Evolutionary conservation across 2,797 vertebrate species (phyloP).

Genomic region (Girardinus metallicus): DNA sequence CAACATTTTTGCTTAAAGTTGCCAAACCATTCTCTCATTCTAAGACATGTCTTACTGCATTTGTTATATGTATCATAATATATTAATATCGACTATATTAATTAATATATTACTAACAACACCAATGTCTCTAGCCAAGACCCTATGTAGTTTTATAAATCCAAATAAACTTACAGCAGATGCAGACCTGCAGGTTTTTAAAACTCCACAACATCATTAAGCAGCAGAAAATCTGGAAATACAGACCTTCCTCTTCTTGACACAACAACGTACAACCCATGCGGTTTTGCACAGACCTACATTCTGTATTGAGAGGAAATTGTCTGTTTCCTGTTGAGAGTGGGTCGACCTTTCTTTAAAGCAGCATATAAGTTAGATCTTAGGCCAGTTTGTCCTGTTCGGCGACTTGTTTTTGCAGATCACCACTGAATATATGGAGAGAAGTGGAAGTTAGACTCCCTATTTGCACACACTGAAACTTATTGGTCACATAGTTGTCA

Average conservation of each 20-base stretch:
- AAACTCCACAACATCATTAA: conserved; percentile 9
- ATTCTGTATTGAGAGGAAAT: not conserved
- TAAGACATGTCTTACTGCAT: not conserved
- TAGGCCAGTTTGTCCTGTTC: not conserved
- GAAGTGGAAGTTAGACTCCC: no score
- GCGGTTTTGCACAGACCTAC: not conserved
- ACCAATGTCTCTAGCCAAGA: not conserved
- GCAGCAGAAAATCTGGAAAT: not conserved
- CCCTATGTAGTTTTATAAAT: not conserved
- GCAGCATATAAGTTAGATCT: not conserved
- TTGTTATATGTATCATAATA: not conserved
- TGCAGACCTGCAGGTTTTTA: not conserved
- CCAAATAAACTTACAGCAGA: conserved; percentile 48
- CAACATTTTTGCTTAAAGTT: not conserved
- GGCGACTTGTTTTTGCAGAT: no score
- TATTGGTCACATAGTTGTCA: no score
- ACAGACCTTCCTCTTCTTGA: not conserved
- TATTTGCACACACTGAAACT: no score
- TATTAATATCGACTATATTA: not conserved
- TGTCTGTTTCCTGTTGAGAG: not conserved
- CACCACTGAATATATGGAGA: no score
- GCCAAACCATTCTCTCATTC: not conserved
- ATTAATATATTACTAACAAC: no score
- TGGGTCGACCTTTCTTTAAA: not conserved
- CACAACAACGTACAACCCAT: not conserved